A percentile compares a stretch with the other conserved stretches of the same genome.
These are phyloP conservation scores for Mechanitis mazaeus DNA, from an alignment of 2,888 invertebrate species.

Conservation along the genomic window DNA sequence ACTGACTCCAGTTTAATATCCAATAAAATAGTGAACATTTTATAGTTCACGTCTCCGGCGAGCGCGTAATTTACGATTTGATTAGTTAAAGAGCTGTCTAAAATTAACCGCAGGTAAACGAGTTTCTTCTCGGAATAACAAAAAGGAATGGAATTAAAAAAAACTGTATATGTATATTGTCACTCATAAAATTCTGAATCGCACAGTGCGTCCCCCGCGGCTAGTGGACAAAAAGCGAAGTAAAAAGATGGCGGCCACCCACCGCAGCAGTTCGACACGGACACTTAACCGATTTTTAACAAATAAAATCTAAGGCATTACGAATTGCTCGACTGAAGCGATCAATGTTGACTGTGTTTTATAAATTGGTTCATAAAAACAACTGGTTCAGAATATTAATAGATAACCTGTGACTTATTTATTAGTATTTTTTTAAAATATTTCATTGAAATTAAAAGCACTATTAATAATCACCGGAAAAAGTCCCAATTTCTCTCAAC, in stretches of 20 bases:
- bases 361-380: constrained; percentile 41
- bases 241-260: constrained; percentile 75
- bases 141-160: constrained; percentile 28
- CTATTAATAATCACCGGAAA: neutral
- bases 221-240: constrained; percentile 71
- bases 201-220: constrained; percentile 66
- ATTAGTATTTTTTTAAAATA: neutral
- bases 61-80: constrained; percentile 67
- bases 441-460: too few relatives aligned
- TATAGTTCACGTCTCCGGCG: constrained; percentile 47
- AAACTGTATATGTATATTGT: constrained; percentile 53
- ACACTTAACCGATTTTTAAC: constrained; percentile 77
- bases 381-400: neutral
- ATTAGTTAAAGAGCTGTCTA: constrained; percentile 64
- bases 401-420: neutral
- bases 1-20: constrained; percentile 57
- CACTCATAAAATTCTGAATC: constrained; percentile 72
- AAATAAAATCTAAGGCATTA: constrained; percentile 77
- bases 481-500: neutral
- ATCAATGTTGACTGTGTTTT: constrained; percentile 58
- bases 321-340: constrained; percentile 65
- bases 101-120: constrained; percentile 66
- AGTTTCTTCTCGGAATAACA: constrained; percentile 63
- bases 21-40: constrained; percentile 65
- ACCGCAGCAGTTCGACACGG: constrained; percentile 73